These are phyloP conservation scores for Lomographa bimaculata DNA, from an alignment of 2,888 invertebrate species.

Conservation along the genomic window DNA sequence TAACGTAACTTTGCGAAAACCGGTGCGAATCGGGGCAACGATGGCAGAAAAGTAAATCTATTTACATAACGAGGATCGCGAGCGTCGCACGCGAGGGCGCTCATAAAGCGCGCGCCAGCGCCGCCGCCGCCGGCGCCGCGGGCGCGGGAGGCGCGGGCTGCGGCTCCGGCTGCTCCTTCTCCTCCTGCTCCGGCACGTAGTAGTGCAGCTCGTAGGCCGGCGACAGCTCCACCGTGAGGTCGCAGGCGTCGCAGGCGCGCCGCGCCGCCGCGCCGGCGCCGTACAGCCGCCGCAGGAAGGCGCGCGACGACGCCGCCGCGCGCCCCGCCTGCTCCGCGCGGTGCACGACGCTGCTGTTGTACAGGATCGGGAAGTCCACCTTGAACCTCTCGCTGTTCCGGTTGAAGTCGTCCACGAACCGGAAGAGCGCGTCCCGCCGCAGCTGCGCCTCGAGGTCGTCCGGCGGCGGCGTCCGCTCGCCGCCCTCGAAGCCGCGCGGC, in stretches of 20 bases:
- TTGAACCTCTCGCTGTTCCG: constrained; percentile 64
- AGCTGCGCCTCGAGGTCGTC: constrained; percentile 62
- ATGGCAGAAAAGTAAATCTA: too few relatives aligned
- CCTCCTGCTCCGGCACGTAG: constrained; percentile 72
- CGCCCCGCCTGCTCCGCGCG: constrained; percentile 40
- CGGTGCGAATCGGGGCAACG: too few relatives aligned
- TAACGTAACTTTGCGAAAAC: too few relatives aligned
- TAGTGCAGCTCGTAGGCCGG: constrained; percentile 75
- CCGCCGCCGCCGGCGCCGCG: constrained; percentile 31
- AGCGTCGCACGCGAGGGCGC: constrained; percentile 28
- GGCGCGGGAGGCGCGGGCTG: constrained; percentile 30
- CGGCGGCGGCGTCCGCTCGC: constrained; percentile 12
- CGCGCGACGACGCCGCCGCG: constrained; percentile 57
- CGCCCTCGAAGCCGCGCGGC: constrained; percentile 17
- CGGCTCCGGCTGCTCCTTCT: constrained; percentile 48
- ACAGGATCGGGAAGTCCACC: constrained; percentile 65
- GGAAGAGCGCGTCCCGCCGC: constrained; percentile 57
- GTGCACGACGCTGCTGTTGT: constrained; percentile 66
- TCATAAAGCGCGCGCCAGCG: too few relatives aligned
- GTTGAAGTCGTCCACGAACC: constrained; percentile 69
- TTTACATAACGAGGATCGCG: constrained; percentile 20
- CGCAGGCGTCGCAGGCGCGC: constrained; percentile 53
- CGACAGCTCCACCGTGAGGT: constrained; percentile 60
- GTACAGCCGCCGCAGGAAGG: constrained; percentile 57
- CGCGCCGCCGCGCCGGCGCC: constrained; percentile 28